These are phyloP conservation scores for Pandemis heparana DNA, from an alignment of 2,888 invertebrate species.

Conservation along the genomic window DNA sequence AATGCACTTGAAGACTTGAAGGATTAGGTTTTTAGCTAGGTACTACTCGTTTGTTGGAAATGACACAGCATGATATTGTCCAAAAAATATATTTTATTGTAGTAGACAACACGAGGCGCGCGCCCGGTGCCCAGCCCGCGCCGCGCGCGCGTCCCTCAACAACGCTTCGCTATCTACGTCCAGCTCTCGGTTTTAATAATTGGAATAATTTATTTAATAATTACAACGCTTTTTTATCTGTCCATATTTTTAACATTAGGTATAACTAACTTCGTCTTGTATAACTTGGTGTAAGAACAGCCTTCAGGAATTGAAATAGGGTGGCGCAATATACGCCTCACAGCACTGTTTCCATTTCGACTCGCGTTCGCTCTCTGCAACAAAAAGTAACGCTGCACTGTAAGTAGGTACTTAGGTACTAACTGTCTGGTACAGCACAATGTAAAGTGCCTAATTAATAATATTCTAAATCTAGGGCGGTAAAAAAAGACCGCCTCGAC, in stretches of 20 bases:
- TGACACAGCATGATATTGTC: slow-evolving; percentile 72
- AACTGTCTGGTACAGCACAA: background rate
- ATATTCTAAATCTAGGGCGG: no score
- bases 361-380: slow-evolving; percentile 87
- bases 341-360: slow-evolving; percentile 97
- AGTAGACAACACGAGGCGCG: slow-evolving; percentile 83
- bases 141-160: slow-evolving; percentile 83
- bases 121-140: slow-evolving; percentile 81
- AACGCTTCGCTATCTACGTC: slow-evolving; percentile 84
- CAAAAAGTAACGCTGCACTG: slow-evolving; percentile 20
- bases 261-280: slow-evolving; percentile 85
- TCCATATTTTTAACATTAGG: slow-evolving; percentile 83
- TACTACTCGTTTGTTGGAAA: slow-evolving; percentile 20
- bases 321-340: slow-evolving; percentile 87
- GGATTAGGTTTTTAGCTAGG: background rate
- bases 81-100: slow-evolving; percentile 86
- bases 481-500: no score
- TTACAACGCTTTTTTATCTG: slow-evolving; percentile 85
- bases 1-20: slow-evolving; percentile 2
- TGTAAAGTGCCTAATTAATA: no score
- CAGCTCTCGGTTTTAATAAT: slow-evolving; percentile 85
- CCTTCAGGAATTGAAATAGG: slow-evolving; percentile 85
- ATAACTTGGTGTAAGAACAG: slow-evolving; percentile 86
- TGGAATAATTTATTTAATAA: slow-evolving; percentile 87
- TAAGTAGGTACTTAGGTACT: background rate